Evolutionary conservation across 2,113 vertebrate species (phyloP).

Genomic region (Pan paniscus): DNA sequence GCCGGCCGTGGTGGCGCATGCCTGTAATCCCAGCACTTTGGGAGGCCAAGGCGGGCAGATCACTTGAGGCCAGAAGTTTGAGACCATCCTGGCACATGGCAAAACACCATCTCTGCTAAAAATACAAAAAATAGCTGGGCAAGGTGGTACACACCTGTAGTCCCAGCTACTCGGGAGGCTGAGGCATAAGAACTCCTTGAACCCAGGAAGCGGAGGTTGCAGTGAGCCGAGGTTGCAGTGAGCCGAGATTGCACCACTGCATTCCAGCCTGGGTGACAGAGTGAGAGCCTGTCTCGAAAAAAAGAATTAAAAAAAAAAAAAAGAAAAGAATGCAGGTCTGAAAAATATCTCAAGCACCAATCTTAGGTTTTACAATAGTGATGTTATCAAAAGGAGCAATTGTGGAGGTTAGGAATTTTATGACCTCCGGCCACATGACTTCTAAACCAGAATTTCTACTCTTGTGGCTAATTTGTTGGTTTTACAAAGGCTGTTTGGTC

Average conservation of each 20-base stretch:
- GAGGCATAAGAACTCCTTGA: neutral
- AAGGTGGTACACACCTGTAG: neutral
- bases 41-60: too few species aligned
- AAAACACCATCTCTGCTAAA: neutral
- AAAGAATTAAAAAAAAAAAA: neutral
- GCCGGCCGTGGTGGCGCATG: too few species aligned
- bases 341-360: neutral
- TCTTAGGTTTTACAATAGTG: neutral
- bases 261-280: neutral
- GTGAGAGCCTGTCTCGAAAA: neutral
- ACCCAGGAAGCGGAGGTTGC: neutral
- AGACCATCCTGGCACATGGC: too few species aligned
- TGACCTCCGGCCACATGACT: too few species aligned
- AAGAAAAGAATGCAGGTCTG: neutral
- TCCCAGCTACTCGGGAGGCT: neutral
- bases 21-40: too few species aligned
- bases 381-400: too few species aligned
- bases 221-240: neutral
- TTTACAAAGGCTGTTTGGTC: too few species aligned
- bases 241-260: neutral
- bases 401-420: too few species aligned
- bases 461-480: too few species aligned
- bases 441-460: too few species aligned
- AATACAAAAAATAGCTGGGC: neutral
- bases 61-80: too few species aligned